Percentiles rank a stretch among this genome's conserved stretches.
These are phyloP conservation scores for Penaeus indicus DNA, from an alignment of 1,140 invertebrate species.

Conservation along the genomic window DNA sequence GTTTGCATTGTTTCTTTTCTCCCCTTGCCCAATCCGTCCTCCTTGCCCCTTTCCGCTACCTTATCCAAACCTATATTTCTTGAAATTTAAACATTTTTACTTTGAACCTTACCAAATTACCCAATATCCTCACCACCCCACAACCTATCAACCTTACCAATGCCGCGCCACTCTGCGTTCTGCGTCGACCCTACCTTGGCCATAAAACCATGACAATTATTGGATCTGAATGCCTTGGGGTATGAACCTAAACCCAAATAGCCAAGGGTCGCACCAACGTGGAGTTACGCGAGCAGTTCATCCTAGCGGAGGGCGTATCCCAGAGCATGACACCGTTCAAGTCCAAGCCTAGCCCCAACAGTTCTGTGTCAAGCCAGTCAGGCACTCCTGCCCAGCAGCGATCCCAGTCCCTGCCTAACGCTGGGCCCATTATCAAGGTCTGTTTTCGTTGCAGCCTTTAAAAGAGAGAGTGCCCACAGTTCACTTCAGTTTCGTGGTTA, in stretches of 20 bases:
- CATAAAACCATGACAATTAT: constrained; percentile 24
- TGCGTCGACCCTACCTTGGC: constrained; percentile 32
- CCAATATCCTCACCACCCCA: constrained; percentile 28
- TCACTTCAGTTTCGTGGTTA: constrained; percentile 29
- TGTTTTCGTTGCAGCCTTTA: constrained; percentile 62
- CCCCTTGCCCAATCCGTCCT: constrained; percentile 43
- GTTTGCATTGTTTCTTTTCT: constrained; percentile 66
- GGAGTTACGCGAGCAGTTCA: constrained; percentile 98
- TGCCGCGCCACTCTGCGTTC: constrained; percentile 41
- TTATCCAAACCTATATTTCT: constrained; percentile 32
- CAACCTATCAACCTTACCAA: constrained; percentile 41
- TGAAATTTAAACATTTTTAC: constrained; percentile 22
- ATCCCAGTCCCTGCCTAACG: constrained; percentile 75
- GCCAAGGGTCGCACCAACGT: constrained; percentile 99
- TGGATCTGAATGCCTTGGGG: constrained; percentile 33
- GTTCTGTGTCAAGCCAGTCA: constrained; percentile 79
- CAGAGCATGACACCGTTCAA: constrained; percentile 98
- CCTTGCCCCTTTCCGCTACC: constrained; percentile 41
- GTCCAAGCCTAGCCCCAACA: constrained; percentile 78
- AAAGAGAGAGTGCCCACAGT: constrained; percentile 22
- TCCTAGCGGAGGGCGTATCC: constrained; percentile 96
- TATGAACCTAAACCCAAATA: constrained; percentile 71
- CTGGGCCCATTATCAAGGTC: constrained; percentile 96
- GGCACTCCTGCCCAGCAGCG: constrained; percentile 67
- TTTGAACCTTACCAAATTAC: constrained; percentile 23